Percentiles rank a stretch among this genome's conserved stretches.
Evolutionary conservation across 2,888 invertebrate species (phyloP).

Genomic region (Xanthia icteritia): DNA sequence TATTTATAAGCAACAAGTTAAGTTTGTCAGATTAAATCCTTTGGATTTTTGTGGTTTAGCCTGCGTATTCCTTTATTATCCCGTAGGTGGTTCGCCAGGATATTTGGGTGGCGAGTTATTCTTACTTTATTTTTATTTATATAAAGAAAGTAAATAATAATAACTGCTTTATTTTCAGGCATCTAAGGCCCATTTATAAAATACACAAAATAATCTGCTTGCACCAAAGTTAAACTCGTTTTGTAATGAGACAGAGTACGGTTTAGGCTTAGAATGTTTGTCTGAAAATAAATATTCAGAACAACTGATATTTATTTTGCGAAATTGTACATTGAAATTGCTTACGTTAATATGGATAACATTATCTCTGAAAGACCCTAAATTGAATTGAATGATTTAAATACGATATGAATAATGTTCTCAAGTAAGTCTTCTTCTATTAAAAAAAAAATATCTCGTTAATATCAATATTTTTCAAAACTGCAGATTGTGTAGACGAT

Average conservation of each 20-base stretch:
- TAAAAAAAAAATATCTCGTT: background rate
- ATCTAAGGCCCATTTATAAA: no score
- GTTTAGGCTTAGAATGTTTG: background rate
- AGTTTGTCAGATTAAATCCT: no score
- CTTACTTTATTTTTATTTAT: no score
- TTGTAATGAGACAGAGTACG: background rate
- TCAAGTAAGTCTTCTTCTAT: background rate
- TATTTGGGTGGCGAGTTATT: no score
- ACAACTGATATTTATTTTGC: background rate
- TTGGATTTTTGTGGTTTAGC: no score
- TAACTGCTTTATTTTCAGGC: no score
- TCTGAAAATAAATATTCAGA: background rate
- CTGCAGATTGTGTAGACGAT: background rate
- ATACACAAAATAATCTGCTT: no score
- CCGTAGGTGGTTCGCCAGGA: no score
- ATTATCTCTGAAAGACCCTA: background rate
- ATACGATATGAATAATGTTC: background rate
- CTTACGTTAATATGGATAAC: background rate
- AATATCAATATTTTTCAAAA: background rate
- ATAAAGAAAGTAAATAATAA: no score
- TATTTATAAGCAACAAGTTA: no score
- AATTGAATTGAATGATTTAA: background rate
- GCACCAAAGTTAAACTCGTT: background rate
- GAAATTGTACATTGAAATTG: background rate
- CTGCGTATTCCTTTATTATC: no score